Evolutionary conservation across 2,888 invertebrate species (phyloP), one percentile per base, ranked within the genome.

Genomic region (Tupiocoris notatus): DNA sequence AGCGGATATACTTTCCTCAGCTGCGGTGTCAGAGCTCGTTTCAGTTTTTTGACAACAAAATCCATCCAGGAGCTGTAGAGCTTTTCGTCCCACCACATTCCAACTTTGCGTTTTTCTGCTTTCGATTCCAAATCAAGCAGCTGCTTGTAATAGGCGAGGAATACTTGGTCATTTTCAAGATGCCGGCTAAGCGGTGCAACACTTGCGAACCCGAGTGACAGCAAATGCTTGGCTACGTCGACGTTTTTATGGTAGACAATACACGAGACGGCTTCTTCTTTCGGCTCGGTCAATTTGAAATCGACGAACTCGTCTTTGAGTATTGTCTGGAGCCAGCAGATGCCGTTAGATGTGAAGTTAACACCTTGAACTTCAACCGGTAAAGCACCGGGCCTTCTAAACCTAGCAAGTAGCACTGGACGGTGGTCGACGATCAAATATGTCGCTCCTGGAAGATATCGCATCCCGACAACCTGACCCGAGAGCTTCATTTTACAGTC

Each of bases 301-400:
- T 82, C 84, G n/a, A 86, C 81, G 71, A 84, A 81, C 76, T 83
- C 82, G 18, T 84, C 84, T 23, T 82, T 82, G 58, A 85, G 83
- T 77, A 86, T 82, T 2, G 84, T 81, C 79, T 85, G 85, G 61
- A 86, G 79, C 86, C 86, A 86, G 80, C 82, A 85, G 20, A 85
- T 79, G 16, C 88, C 88, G 79, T 87, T 83, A 24, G 84, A 83
- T 9, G 83, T 84, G 22, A 87, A 82, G 59, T 86, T 82, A 7
- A 88, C 83, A 58, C 86, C 86, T 58, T 86, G 85, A 74, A 88
- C 83, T 82, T 86, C 86, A 16, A 88, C 84, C n/a, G 87, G 87
- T 77, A 88, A 82, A 70, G 77, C 79, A 83, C 82, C 22, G 79
- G 79, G 54, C 80, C 80, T 61, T 82, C 70, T 25, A 81, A 78